Percentiles rank a stretch among this genome's conserved stretches.
Evolutionary conservation across 1,140 invertebrate genomes (phyloP).

Genomic region (Drosophila micromelanica): DNA sequence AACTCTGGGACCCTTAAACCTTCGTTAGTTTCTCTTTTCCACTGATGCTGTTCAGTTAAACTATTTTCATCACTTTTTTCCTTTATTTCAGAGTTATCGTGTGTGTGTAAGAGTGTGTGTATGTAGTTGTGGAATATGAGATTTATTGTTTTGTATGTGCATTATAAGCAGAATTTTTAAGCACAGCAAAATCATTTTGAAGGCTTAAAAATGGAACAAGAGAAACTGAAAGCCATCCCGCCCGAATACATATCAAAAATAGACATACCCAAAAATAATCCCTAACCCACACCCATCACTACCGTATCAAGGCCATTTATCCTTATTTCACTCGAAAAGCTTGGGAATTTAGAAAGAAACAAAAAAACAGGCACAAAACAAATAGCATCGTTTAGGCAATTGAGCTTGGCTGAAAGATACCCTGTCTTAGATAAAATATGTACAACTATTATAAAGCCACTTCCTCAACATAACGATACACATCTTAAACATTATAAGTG

Average conservation of each 20-base stretch:
- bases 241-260: conserved; percentile 18
- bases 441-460: no score
- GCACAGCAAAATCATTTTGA: conserved; percentile 49
- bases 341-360: conserved; percentile 1
- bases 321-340: conserved; percentile 55
- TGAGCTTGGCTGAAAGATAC: background rate
- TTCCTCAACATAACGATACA: background rate
- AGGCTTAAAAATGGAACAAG: conserved; percentile 25
- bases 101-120: conserved; percentile 4
- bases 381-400: background rate
- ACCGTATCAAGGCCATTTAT: conserved; percentile 54
- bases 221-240: conserved; percentile 8
- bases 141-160: conserved; percentile 65
- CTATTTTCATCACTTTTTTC: conserved; percentile 41
- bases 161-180: conserved; percentile 58
- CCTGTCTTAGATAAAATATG: background rate
- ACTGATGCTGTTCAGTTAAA: conserved; percentile 18
- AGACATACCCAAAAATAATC: conserved; percentile 24
- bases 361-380: conserved; percentile 1
- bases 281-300: background rate
- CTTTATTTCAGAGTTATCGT: conserved; percentile 12
- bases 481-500: background rate
- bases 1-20: background rate
- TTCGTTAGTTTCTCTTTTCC: conserved; percentile 18
- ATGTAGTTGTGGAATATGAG: background rate